A percentile compares a stretch with the other conserved stretches of the same genome.
Conservation (phyloP, 2,113 vertebrate species). For the Centropristis striata region DNA sequence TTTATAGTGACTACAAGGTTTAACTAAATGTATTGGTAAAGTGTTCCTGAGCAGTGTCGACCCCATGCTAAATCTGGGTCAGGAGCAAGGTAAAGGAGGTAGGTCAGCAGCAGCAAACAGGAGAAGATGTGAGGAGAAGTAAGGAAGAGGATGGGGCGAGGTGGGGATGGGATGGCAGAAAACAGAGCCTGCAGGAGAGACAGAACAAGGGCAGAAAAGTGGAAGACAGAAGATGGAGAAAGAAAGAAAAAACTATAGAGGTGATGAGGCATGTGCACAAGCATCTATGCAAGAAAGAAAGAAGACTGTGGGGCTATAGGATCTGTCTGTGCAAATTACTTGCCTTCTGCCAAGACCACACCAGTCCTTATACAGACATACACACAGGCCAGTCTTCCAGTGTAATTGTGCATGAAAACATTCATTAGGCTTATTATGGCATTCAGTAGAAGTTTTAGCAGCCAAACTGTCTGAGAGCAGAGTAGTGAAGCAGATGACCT, state of each 20-base stretch:
- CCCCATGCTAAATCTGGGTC: not conserved
- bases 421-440: constrained; percentile 75
- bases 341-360: constrained; percentile 22
- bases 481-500: constrained; percentile 59
- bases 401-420: constrained; percentile 78
- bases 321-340: constrained; percentile 14
- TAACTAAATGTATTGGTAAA: not conserved
- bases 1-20: not conserved
- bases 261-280: not conserved
- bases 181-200: not conserved
- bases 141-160: not conserved
- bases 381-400: constrained; percentile 18
- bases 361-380: constrained; percentile 17
- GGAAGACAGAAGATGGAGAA: not conserved
- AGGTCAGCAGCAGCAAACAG: not conserved
- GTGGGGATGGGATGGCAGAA: not conserved
- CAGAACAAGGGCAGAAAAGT: not conserved
- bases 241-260: not conserved
- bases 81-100: not conserved
- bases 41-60: too few species aligned
- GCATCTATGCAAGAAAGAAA: constrained; percentile 1
- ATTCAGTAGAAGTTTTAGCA: constrained; percentile 63
- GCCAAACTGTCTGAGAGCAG: constrained; percentile 57
- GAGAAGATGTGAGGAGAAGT: not conserved
- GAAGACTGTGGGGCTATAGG: not conserved